phyloP scores from a whole-genome alignment of 1,140 invertebrate genomes.

The Apis laboriosa region DNA sequence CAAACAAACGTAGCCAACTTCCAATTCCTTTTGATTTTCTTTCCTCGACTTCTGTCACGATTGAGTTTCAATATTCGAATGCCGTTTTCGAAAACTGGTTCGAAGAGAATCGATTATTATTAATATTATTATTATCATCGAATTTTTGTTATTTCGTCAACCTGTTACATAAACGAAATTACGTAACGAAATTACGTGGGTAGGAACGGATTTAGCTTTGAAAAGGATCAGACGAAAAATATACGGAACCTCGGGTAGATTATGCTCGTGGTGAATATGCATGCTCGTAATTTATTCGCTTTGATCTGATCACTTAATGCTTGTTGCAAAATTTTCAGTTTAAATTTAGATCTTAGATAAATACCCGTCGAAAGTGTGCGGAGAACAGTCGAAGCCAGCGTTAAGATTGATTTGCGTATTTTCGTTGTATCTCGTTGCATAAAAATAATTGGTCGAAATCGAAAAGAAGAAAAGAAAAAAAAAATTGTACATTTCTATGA shows the following conservation, averaged over 20 bases:
- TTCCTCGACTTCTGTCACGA: too few relatives aligned
- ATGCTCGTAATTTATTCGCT: neutral
- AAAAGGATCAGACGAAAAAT: neutral
- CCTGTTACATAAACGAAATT: neutral
- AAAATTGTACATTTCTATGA: too few relatives aligned
- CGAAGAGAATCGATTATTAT: too few relatives aligned
- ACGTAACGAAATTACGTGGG: neutral
- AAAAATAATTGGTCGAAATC: too few relatives aligned
- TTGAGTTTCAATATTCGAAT: too few relatives aligned
- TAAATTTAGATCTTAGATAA: neutral
- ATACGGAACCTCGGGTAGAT: neutral
- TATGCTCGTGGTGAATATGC: neutral
- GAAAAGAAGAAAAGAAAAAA: too few relatives aligned
- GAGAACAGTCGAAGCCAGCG: neutral
- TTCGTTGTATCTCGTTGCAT: too few relatives aligned
- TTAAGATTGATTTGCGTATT: neutral
- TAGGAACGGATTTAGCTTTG: constrained; percentile 1
- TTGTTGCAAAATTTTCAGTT: neutral
- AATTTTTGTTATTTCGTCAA: too few relatives aligned
- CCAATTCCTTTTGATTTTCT: too few relatives aligned
- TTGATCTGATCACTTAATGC: neutral
- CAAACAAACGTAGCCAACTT: too few relatives aligned
- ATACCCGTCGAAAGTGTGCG: neutral
- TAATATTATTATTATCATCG: too few relatives aligned
- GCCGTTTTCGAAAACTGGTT: too few relatives aligned